phyloP scores from a whole-genome alignment of 2,888 invertebrate genomes.

The Neoscelio sp. region DNA sequence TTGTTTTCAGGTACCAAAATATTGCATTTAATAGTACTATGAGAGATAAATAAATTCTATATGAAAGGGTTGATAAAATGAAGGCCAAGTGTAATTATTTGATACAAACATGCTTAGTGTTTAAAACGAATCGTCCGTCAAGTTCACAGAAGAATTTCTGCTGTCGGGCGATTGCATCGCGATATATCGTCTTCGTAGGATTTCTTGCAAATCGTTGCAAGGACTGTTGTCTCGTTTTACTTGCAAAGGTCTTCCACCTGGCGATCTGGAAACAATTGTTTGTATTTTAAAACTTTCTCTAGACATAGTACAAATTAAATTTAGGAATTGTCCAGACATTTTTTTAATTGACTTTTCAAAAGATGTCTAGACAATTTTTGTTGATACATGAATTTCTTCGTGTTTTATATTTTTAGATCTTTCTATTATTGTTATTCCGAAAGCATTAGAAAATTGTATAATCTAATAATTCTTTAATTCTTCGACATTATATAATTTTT shows the following conservation, averaged over 20 bases:
- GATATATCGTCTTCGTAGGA: constrained; percentile 79
- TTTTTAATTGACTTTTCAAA: too few relatives aligned
- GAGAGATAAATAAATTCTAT: constrained; percentile 5
- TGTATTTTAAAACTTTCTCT: constrained; percentile 13
- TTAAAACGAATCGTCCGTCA: constrained; percentile 77
- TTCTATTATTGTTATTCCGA: too few relatives aligned
- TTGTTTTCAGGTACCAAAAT: constrained; percentile 25
- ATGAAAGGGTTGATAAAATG: constrained; percentile 25
- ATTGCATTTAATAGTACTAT: not conserved
- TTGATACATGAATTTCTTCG: too few relatives aligned
- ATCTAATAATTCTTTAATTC: too few relatives aligned
- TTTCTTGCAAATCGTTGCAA: constrained; percentile 81
- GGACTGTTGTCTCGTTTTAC: constrained; percentile 80
- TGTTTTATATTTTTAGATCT: too few relatives aligned
- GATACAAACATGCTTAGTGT: constrained; percentile 8
- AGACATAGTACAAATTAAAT: constrained; percentile 6
- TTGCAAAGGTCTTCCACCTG: constrained; percentile 78
- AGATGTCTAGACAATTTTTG: too few relatives aligned
- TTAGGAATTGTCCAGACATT: too few relatives aligned
- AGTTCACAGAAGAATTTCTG: constrained; percentile 75
- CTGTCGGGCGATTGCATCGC: constrained; percentile 80
- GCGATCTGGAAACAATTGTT: constrained; percentile 74
- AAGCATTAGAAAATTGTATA: too few relatives aligned
- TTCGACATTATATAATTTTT: too few relatives aligned
- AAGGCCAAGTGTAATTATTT: constrained; percentile 11